A percentile compares a stretch with the other conserved stretches of the same genome.
Conservation (phyloP, 2,888 invertebrate genomes). For the Tenthredo distinguenda region DNA sequence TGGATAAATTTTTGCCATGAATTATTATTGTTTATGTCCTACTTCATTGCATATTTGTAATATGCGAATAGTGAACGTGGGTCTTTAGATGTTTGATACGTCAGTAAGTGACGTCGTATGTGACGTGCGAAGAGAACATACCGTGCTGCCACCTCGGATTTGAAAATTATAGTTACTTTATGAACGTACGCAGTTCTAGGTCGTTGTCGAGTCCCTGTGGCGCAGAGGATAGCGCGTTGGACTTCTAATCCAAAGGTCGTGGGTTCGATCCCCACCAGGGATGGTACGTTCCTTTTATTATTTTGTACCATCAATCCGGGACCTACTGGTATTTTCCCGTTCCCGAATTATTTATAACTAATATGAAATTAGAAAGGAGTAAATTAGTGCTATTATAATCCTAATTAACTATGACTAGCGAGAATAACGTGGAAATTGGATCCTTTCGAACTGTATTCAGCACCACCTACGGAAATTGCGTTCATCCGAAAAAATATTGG, state of each 20-base stretch:
- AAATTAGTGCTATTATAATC: neutral
- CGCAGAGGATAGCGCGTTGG: constrained; percentile 78
- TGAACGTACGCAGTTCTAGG: constrained; percentile 6
- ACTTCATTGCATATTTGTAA: neutral
- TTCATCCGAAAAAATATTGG: too few species aligned
- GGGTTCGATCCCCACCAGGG: constrained; percentile 78
- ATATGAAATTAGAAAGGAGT: neutral
- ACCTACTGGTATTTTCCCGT: neutral
- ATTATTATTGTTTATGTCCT: neutral
- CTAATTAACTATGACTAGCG: neutral
- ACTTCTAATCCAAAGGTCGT: constrained; percentile 78
- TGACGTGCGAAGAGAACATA: constrained; percentile 12
- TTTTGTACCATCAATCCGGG: neutral
- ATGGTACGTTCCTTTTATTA: constrained; percentile 60
- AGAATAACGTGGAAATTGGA: neutral
- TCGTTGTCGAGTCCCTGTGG: constrained; percentile 73
- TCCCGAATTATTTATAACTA: neutral
- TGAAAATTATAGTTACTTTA: neutral
- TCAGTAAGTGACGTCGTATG: constrained; percentile 21
- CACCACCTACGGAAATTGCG: neutral
- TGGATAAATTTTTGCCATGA: neutral
- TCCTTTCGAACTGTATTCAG: neutral
- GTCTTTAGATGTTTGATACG: constrained; percentile 16
- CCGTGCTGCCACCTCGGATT: constrained; percentile 50
- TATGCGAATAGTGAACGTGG: neutral